Conservation (phyloP, 2,888 invertebrate species). For the Cryptus armator region DNA sequence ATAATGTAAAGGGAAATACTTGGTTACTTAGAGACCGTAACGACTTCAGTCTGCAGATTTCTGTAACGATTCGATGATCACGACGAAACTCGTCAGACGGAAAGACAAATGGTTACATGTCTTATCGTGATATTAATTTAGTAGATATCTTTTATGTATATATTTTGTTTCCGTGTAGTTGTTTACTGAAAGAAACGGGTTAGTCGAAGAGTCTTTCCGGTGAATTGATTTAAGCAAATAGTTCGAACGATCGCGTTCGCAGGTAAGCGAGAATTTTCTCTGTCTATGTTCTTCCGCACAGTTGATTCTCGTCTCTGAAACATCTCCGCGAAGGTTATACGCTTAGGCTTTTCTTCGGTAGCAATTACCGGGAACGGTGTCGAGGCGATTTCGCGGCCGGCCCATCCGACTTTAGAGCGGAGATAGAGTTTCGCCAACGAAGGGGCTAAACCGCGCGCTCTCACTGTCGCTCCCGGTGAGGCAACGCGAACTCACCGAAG, state of each 20-base stretch:
- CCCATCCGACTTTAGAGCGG: slow-evolving; percentile 48
- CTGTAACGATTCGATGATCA: slow-evolving; percentile 12
- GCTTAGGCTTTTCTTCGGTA: slow-evolving; percentile 50
- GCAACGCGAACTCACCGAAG: slow-evolving; percentile 75
- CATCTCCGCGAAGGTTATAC: neutral
- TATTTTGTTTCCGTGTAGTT: too few species aligned
- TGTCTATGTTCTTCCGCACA: neutral
- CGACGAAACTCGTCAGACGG: slow-evolving; percentile 9
- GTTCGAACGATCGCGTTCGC: slow-evolving; percentile 27
- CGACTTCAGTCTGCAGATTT: slow-evolving; percentile 46
- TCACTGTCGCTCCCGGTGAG: slow-evolving; percentile 26
- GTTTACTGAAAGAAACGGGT: slow-evolving; percentile 16
- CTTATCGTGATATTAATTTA: neutral
- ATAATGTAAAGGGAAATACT: slow-evolving; percentile 33
- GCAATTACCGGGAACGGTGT: slow-evolving; percentile 64
- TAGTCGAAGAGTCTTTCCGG: slow-evolving; percentile 23
- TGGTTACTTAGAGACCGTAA: slow-evolving; percentile 29
- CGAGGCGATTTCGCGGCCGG: slow-evolving; percentile 66
- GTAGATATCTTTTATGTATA: neutral
- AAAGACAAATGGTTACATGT: neutral
- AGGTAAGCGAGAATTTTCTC: slow-evolving; percentile 30
- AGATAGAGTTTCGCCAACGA: slow-evolving; percentile 21
- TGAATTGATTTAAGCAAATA: slow-evolving; percentile 54
- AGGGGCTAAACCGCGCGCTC: slow-evolving; percentile 37
- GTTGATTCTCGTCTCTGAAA: slow-evolving; percentile 4